Percentiles rank a stretch among this genome's conserved stretches.
Evolutionary conservation across 2,113 vertebrate genomes (phyloP).

Genomic region (Rhizomys pruinosus): DNA sequence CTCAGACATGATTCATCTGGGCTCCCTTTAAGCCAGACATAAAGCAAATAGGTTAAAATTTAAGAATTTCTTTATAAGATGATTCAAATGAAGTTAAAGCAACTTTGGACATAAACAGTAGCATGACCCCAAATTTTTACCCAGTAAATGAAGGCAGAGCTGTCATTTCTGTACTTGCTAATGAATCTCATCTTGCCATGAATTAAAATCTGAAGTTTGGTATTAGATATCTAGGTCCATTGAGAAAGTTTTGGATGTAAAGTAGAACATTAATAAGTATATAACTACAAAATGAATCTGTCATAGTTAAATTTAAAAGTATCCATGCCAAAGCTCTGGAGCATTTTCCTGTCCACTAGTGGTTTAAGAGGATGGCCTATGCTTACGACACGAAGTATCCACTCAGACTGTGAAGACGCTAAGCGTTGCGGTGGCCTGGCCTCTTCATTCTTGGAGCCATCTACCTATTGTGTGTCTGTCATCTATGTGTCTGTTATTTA

Average conservation of each 20-base stretch:
- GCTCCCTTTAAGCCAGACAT: neutral
- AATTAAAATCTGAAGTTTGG: neutral
- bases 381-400: neutral
- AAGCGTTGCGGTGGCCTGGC: neutral
- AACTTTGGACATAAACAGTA: neutral
- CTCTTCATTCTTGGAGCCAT: neutral
- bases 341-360: neutral
- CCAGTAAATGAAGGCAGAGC: neutral
- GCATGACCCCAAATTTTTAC: neutral
- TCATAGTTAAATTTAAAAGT: slow-evolving; percentile 21
- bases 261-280: neutral
- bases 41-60: neutral
- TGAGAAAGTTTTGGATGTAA: slow-evolving; percentile 12
- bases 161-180: neutral
- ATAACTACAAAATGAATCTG: slow-evolving; percentile 1
- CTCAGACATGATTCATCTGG: neutral
- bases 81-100: neutral
- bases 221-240: neutral
- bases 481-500: neutral
- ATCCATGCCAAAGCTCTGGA: neutral
- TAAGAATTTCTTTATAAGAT: neutral
- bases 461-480: neutral
- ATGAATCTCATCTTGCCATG: neutral
- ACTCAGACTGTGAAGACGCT: neutral
- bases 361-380: neutral